These are phyloP conservation scores for Actinemys pallida DNA, from an alignment of 2,113 vertebrate genomes.

Conservation along the genomic window DNA sequence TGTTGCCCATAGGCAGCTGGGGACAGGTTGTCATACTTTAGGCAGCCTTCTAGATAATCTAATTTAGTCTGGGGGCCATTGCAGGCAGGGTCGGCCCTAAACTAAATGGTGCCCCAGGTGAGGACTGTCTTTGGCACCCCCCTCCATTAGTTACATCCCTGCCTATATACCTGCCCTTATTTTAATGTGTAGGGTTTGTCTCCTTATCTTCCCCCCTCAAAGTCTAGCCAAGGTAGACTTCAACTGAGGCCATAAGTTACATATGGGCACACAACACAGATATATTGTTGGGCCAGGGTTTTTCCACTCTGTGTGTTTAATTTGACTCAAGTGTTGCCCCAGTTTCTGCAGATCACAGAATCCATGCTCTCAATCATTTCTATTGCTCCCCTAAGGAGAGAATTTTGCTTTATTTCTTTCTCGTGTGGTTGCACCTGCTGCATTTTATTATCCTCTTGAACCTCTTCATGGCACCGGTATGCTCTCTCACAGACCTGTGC, in stretches of 20 bases:
- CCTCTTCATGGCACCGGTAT: rapidly evolving
- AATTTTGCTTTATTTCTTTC: conserved; percentile 61
- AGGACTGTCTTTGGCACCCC: too few relatives aligned
- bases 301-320: conserved; percentile 44
- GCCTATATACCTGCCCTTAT: rapidly evolving
- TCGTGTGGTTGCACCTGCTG: conserved; percentile 61
- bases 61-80: too few relatives aligned
- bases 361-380: conserved; percentile 57
- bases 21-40: too few relatives aligned
- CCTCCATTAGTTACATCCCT: neutral
- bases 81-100: too few relatives aligned
- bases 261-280: neutral
- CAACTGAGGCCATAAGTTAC: neutral
- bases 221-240: neutral
- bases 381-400: conserved; percentile 57
- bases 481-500: neutral
- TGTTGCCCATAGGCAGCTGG: too few relatives aligned
- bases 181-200: rapidly evolving
- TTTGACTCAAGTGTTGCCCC: conserved; percentile 31
- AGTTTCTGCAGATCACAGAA: conserved; percentile 41
- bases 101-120: too few relatives aligned
- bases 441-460: conserved; percentile 54
- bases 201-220: rapidly evolving
- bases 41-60: too few relatives aligned
- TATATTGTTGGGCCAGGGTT: rapidly evolving